phyloP scores from a whole-genome alignment of 2,888 invertebrate species.

The Chymomyza amoena region DNA sequence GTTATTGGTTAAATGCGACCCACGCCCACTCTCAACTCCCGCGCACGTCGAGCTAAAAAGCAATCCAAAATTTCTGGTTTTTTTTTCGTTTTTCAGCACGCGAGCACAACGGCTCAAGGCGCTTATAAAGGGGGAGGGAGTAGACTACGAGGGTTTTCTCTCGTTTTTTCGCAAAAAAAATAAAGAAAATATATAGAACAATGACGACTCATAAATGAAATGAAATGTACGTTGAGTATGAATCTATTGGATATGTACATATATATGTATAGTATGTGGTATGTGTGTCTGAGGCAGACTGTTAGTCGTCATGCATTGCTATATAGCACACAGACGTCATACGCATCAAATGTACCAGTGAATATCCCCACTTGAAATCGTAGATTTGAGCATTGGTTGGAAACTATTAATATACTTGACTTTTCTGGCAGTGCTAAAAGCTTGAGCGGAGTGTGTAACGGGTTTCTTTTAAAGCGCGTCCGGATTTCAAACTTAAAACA shows the following conservation, averaged over 20 bases:
- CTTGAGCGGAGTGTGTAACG: too few relatives aligned
- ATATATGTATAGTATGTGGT: neutral
- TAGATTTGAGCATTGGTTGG: neutral
- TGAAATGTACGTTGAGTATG: constrained; percentile 51
- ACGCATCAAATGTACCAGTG: neutral
- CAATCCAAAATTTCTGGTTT: constrained; percentile 52
- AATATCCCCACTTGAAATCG: neutral
- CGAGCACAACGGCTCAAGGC: constrained; percentile 38
- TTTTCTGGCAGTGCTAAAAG: constrained; percentile 3
- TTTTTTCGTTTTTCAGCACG: constrained; percentile 58
- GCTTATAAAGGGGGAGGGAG: constrained; percentile 7
- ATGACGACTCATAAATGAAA: constrained; percentile 68
- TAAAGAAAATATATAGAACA: constrained; percentile 11
- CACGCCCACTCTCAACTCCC: constrained; percentile 12
- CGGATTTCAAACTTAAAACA: too few relatives aligned
- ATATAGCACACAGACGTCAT: neutral
- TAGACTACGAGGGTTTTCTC: constrained; percentile 6
- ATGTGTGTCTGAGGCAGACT: neutral
- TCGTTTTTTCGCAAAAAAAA: constrained; percentile 29
- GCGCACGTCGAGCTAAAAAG: constrained; percentile 46
- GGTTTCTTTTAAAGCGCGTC: too few relatives aligned
- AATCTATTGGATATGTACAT: constrained; percentile 25
- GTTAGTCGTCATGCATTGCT: neutral
- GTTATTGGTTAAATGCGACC: constrained; percentile 65
- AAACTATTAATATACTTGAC: neutral